Percentiles rank a stretch among this genome's conserved stretches.
These are phyloP conservation scores for Penaeus vannamei DNA, from an alignment of 1,140 invertebrate species.

Conservation along the genomic window DNA sequence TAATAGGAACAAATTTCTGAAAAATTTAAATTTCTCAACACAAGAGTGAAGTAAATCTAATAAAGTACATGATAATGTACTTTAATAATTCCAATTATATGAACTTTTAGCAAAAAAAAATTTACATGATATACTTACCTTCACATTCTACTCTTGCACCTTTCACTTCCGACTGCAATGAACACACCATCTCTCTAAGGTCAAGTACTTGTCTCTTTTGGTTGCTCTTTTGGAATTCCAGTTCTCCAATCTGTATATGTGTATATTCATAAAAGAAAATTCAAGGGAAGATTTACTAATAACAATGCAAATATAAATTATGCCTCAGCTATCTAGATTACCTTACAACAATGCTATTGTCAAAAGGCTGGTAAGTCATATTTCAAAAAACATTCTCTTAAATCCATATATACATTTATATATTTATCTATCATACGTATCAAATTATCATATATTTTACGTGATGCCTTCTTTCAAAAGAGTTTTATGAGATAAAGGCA, in stretches of 20 bases:
- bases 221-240: conserved; percentile 31
- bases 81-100: not conserved
- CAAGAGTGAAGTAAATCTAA: not conserved
- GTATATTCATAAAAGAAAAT: no score
- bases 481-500: no score
- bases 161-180: conserved; percentile 50
- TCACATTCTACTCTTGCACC: conserved; percentile 46
- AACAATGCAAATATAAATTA: no score
- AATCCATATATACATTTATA: no score
- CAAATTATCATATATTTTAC: no score
- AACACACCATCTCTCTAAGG: conserved; percentile 40
- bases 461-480: no score
- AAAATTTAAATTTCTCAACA: not conserved
- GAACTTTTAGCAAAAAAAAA: not conserved
- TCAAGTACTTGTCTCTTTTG: conserved; percentile 45
- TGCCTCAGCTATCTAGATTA: no score
- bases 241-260: conserved; percentile 43
- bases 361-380: no score
- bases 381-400: no score
- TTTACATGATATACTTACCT: conserved; percentile 2
- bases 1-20: conserved; percentile 1
- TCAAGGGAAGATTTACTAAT: no score
- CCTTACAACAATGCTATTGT: no score
- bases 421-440: no score
- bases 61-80: not conserved